Evolutionary conservation across 2,888 invertebrate genomes (phyloP).

Genomic region (Embidobia sp.): DNA sequence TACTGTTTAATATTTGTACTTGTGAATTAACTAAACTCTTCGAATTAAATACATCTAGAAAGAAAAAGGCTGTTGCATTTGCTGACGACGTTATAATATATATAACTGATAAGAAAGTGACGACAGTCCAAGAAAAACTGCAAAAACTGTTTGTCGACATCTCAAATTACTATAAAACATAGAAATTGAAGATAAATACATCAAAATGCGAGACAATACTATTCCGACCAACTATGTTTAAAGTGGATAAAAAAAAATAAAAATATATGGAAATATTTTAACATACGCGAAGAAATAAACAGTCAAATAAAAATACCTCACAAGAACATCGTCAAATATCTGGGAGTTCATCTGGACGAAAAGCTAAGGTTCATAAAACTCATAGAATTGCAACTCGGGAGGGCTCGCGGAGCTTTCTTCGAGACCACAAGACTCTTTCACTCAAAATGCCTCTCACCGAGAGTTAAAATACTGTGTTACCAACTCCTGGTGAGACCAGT

Average conservation of each 20-base stretch:
- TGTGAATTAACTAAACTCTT: conserved; percentile 12
- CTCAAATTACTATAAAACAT: conserved; percentile 16
- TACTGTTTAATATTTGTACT: conserved; percentile 24
- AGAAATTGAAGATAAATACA: conserved; percentile 59
- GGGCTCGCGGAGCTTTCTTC: conserved; percentile 36
- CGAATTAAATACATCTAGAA: neutral
- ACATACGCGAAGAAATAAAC: conserved; percentile 9
- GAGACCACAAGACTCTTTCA: conserved; percentile 20
- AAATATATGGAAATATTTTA: conserved; percentile 19
- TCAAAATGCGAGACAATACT: conserved; percentile 60
- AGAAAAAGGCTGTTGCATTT: conserved; percentile 15
- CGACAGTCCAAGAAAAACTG: conserved; percentile 1
- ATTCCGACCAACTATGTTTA: conserved; percentile 22
- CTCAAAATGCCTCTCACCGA: neutral
- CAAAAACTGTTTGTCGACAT: conserved; percentile 12
- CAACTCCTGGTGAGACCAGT: conserved; percentile 6
- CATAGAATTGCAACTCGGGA: conserved; percentile 27
- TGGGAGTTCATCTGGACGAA: conserved; percentile 46
- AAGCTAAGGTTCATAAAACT: conserved; percentile 34
- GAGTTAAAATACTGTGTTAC: conserved; percentile 55
- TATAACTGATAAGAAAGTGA: neutral
- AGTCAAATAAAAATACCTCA: conserved; percentile 2
- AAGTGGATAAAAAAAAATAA: neutral
- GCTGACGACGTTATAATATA: conserved; percentile 57
- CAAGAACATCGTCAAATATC: conserved; percentile 50